Percentiles rank a stretch among this genome's conserved stretches.
phyloP scores from a whole-genome alignment of 2,888 invertebrate genomes.

The Dynastes tityus region DNA sequence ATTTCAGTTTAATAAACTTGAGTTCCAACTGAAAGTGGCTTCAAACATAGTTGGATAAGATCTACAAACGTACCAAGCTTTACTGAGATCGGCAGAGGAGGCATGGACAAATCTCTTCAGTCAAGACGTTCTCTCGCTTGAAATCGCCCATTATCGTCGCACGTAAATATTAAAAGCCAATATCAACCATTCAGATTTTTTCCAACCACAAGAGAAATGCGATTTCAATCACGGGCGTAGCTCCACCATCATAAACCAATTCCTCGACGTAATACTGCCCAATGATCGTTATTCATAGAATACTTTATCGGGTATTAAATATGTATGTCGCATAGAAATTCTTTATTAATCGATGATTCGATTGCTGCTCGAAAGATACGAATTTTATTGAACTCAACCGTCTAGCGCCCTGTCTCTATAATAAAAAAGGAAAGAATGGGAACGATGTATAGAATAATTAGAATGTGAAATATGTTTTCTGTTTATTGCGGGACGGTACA shows the following conservation, averaged over 20 bases:
- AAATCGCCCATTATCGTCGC: too few species aligned
- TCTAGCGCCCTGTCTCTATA: background rate
- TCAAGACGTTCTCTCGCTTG: too few species aligned
- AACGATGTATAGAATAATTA: too few species aligned
- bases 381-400: background rate
- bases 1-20: too few species aligned
- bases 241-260: conserved; percentile 9
- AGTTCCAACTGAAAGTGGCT: too few species aligned
- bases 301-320: conserved; percentile 35
- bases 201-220: background rate
- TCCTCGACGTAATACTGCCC: conserved; percentile 4
- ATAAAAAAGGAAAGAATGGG: too few species aligned
- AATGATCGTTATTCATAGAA: conserved; percentile 43
- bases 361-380: background rate
- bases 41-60: too few species aligned
- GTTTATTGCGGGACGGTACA: too few species aligned
- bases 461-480: too few species aligned
- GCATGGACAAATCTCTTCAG: too few species aligned
- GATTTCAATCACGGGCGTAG: conserved; percentile 20
- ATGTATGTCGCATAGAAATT: conserved; percentile 36
- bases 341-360: conserved; percentile 26
- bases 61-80: too few species aligned
- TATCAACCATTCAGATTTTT: background rate
- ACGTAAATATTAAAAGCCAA: conserved; percentile 3
- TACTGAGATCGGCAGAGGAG: too few species aligned